A percentile compares a stretch with the other conserved stretches of the same genome.
These are phyloP conservation scores for Melanotaenia duboulayi DNA, from an alignment of 2,113 vertebrate species.

Conservation along the genomic window DNA sequence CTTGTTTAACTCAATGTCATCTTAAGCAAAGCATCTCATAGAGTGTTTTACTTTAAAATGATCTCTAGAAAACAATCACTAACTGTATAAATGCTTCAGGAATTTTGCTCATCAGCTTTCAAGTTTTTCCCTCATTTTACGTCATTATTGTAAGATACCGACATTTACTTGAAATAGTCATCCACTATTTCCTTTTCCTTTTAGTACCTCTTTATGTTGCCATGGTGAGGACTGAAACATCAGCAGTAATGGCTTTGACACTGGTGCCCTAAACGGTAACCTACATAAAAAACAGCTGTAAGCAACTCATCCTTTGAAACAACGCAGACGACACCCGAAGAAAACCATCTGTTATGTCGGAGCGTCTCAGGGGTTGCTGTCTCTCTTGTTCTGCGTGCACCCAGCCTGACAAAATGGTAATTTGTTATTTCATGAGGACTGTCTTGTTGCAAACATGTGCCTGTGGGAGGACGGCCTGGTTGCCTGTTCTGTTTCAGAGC, in stretches of 20 bases:
- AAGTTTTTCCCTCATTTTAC: slow-evolving; percentile 41
- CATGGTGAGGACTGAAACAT: slow-evolving; percentile 43
- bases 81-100: neutral
- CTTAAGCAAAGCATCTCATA: neutral
- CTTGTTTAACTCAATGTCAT: neutral
- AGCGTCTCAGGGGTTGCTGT: slow-evolving; percentile 42
- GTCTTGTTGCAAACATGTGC: slow-evolving; percentile 38
- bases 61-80: neutral
- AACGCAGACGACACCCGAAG: neutral
- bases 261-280: slow-evolving; percentile 6
- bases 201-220: slow-evolving; percentile 43
- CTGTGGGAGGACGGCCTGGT: slow-evolving; percentile 41
- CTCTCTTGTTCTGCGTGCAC: slow-evolving; percentile 7
- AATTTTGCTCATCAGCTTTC: slow-evolving; percentile 39
- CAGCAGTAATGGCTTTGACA: slow-evolving; percentile 52
- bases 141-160: slow-evolving; percentile 36
- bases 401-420: slow-evolving; percentile 41
- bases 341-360: slow-evolving; percentile 37
- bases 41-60: neutral
- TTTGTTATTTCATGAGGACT: slow-evolving; percentile 38
- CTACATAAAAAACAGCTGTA: slow-evolving; percentile 26
- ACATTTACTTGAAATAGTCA: slow-evolving; percentile 2
- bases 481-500: slow-evolving; percentile 29
- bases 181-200: slow-evolving; percentile 21
- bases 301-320: slow-evolving; percentile 1